These are phyloP conservation scores for Gymnocephalus cernua DNA, from an alignment of 2,113 vertebrate genomes.

Conservation along the genomic window DNA sequence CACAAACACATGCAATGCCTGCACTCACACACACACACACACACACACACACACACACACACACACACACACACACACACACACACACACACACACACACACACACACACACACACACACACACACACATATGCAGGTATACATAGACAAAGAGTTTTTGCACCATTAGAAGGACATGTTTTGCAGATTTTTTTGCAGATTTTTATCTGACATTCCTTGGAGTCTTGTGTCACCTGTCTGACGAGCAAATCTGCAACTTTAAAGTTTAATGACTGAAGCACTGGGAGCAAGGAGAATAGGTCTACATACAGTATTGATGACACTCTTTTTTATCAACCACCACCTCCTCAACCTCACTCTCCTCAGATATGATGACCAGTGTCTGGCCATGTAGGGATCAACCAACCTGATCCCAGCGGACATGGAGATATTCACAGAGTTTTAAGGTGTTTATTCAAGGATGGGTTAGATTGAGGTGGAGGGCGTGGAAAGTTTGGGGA, in stretches of 20 bases:
- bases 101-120: background rate
- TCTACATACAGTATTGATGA: conserved; percentile 81
- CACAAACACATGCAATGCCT: conserved; percentile 35
- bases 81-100: conserved; percentile 23
- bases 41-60: conserved; percentile 1
- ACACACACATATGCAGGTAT: background rate
- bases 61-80: conserved; percentile 40
- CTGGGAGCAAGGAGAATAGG: conserved; percentile 67
- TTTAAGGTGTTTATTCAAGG: conserved; percentile 51
- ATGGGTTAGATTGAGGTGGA: conserved; percentile 41
- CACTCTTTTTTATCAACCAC: conserved; percentile 73
- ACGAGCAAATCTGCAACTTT: conserved; percentile 79
- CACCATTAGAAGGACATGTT: conserved; percentile 35
- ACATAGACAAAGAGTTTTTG: conserved; percentile 10
- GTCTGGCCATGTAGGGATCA: conserved; percentile 62
- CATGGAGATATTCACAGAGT: conserved; percentile 26
- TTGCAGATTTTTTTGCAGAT: conserved; percentile 10
- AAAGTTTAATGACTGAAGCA: conserved; percentile 81
- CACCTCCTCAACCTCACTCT: conserved; percentile 51
- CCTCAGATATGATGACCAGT: conserved; percentile 59
- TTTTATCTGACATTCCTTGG: conserved; percentile 56
- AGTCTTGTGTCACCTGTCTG: conserved; percentile 72
- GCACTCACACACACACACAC: conserved; percentile 14
- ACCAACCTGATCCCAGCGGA: conserved; percentile 46
- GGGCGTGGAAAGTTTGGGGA: conserved; percentile 1